Evolutionary conservation across 2,113 vertebrate species (phyloP), one percentile per base, ranked within the genome.

Genomic region (Proterorhinus semilunaris): DNA sequence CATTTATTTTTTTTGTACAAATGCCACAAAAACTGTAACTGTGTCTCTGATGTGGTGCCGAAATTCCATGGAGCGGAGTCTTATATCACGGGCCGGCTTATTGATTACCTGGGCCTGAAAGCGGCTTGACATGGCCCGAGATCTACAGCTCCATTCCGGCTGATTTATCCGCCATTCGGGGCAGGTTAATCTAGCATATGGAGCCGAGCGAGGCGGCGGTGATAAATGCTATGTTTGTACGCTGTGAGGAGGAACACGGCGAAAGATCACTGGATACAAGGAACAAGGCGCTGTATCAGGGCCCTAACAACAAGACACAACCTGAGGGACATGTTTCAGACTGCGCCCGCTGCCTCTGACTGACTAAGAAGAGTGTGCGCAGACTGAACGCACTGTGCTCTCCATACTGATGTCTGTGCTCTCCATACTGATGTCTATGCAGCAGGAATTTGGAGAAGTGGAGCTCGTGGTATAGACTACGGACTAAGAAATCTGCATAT

Each of bases 261-360:
- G 69, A 76, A 66, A 83, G 74, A 88, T 88, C 84, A 85, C 75
- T 83, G 75, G 77, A 83, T 82, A 83, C 73, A 72, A 84, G 72
- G 65, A 76, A 82, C 75, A 66, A 83, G 80, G 73, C 69, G 9
- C 54, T 5, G 61, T 62, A 81, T 81, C 79, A 75, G 71, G 79
- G 72, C n/a, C 13, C n/a, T 82, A 79, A 86, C 83, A 80, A 79
- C 68, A 78, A 84, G 73, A 71, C 75, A 72, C 71, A 83, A 86
- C 76, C 77, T 85, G 66, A 71, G 76, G 81, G 84, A 83, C 69
- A 0, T 80, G 68, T 78, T 76, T 78, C 62, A 11, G 27, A 79
- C 75, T 27, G 67, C 67, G 75, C 70, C 62, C 66, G 69, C 64
- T 70, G 73, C 65, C 74, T 69, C 67, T 64, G 71, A 69, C 44